phyloP scores from a whole-genome alignment of 2,113 vertebrate species.

The Dolichotis patagonum region DNA sequence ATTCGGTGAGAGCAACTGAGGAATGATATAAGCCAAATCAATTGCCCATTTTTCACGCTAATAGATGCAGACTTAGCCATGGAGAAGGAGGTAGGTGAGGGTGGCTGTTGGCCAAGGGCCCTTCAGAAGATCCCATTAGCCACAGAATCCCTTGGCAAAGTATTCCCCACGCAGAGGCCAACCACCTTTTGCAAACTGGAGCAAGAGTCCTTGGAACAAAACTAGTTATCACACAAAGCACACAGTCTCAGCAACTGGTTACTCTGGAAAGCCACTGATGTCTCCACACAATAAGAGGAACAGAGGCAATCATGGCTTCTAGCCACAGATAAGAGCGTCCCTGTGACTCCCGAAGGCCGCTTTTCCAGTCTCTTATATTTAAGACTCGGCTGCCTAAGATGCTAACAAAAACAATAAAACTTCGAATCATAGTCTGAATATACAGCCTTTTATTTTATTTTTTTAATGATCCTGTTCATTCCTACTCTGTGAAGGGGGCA shows the following conservation, averaged over 20 bases:
- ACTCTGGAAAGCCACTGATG: neutral
- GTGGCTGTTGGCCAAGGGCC: constrained; percentile 40
- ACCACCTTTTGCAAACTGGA: neutral
- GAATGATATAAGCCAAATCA: constrained; percentile 48
- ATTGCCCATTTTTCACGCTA: constrained; percentile 61
- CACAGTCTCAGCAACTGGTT: neutral
- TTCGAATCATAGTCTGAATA: neutral
- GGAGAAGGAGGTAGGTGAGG: neutral
- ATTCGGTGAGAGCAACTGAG: constrained; percentile 35
- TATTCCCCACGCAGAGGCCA: neutral
- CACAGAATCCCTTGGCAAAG: neutral
- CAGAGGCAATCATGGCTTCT: too few relatives aligned
- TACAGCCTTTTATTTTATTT: neutral
- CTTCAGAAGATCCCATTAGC: constrained; percentile 35
- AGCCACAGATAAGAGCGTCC: neutral
- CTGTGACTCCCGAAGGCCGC: neutral
- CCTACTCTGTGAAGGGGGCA: neutral
- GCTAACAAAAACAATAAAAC: neutral
- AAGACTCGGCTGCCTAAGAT: neutral
- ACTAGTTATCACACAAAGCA: neutral
- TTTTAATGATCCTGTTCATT: neutral
- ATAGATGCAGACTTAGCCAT: constrained; percentile 6
- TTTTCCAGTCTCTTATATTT: neutral
- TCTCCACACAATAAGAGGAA: neutral
- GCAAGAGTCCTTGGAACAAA: neutral